A percentile compares a stretch with the other conserved stretches of the same genome.
Conservation (phyloP, 53 echinoderm and acorn worm genomes). For the Stichopus horrens region DNA sequence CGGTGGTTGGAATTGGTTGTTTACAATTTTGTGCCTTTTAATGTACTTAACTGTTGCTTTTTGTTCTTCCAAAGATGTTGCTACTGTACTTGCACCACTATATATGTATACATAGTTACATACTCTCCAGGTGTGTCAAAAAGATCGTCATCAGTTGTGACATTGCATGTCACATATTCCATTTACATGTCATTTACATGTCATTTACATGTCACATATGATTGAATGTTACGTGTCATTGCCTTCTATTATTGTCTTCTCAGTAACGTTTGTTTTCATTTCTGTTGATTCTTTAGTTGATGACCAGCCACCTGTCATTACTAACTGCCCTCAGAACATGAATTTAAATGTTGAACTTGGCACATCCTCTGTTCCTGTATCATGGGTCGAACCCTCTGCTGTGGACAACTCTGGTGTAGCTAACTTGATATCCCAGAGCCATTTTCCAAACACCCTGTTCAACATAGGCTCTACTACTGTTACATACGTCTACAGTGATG, state of each 20-base stretch:
- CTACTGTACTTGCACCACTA: too few species aligned
- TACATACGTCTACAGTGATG: slow-evolving; percentile 59
- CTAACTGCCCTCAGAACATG: slow-evolving; percentile 38
- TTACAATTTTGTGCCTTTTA: too few species aligned
- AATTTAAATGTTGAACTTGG: slow-evolving; percentile 22
- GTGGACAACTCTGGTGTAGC: slow-evolving; percentile 61
- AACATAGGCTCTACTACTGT: slow-evolving; percentile 52
- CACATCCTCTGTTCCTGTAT: neutral
- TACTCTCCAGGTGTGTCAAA: too few species aligned
- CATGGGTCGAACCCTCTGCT: slow-evolving; percentile 59
- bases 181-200: too few species aligned
- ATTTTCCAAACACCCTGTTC: slow-evolving; percentile 49
- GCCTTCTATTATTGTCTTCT: neutral
- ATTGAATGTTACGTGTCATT: too few species aligned
- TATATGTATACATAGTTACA: too few species aligned
- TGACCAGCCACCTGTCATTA: slow-evolving; percentile 18
- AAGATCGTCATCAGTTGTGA: too few species aligned
- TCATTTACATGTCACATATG: too few species aligned
- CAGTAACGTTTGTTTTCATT: neutral
- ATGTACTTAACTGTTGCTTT: too few species aligned
- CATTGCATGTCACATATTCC: too few species aligned
- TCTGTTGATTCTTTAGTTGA: slow-evolving; percentile 19
- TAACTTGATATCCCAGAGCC: slow-evolving; percentile 12
- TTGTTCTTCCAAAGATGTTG: too few species aligned
- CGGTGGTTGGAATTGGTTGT: too few species aligned